These are phyloP conservation scores for Megalops cyprinoides DNA, from an alignment of 2,797 vertebrate genomes.

Conservation along the genomic window DNA sequence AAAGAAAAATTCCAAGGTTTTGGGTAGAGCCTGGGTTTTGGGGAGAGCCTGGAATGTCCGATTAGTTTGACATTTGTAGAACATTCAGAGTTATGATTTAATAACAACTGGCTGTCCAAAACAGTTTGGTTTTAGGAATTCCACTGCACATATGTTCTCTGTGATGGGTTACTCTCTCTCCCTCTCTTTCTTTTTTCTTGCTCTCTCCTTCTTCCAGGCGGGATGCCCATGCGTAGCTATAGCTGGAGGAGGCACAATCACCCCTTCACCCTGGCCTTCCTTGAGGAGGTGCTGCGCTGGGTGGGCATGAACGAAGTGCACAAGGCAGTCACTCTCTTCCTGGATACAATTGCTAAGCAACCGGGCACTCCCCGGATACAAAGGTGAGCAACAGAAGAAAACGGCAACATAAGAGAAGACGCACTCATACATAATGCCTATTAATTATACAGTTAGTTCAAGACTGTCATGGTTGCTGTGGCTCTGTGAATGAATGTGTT, in stretches of 20 bases:
- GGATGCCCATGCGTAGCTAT: conserved; percentile 67
- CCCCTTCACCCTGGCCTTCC: conserved; percentile 77
- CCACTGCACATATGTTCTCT: neutral
- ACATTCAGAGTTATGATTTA: neutral
- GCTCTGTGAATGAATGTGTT: neutral
- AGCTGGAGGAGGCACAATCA: conserved; percentile 76
- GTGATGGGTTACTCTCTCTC: neutral
- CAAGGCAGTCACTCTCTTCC: conserved; percentile 84
- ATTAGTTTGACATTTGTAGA: neutral
- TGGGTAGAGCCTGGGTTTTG: neutral
- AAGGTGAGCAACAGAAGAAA: conserved; percentile 60
- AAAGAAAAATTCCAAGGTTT: neutral
- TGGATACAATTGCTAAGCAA: conserved; percentile 77
- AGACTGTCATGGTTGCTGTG: neutral
- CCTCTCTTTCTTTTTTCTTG: neutral
- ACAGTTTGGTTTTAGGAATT: neutral
- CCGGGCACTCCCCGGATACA: conserved; percentile 61
- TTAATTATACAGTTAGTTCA: too few relatives aligned
- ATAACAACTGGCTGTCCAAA: neutral
- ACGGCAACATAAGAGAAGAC: neutral
- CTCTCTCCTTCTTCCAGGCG: conserved; percentile 62
- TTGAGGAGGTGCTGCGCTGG: conserved; percentile 85
- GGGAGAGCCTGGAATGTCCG: neutral
- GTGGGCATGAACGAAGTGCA: conserved; percentile 91
- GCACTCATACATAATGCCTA: neutral